Base-by-base conservation (phyloP, 2,888 invertebrate genomes). In the Drosophila monieri region DNA sequence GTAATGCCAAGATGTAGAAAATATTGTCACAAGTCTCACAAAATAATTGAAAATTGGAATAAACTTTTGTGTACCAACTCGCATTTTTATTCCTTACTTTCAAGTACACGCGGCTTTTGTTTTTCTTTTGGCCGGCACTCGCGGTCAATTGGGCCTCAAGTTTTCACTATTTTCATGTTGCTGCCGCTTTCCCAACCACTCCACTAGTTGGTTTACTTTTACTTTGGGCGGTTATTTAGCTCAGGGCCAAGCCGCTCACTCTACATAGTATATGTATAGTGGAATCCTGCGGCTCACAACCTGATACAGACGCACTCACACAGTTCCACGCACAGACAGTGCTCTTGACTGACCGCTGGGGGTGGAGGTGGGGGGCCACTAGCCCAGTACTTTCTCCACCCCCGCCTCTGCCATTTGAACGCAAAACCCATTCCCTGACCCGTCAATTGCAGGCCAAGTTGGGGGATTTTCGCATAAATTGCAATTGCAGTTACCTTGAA, bases 121-220 rank as follows among this genome's bases (percentile, higher is more conserved):
- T 80, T 69, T 74, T 78, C 64, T 77, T 88, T 60, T 52, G 52
- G 41, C 56, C 60, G 60, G 65, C 66, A 54, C 52, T 64, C 64
- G 81, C 71, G 88, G 88, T 87, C 72, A 80, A 80, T 80, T 88
- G 74, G 74, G 85, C 85, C 73, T 73, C 58, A 75, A 87, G 68
- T 77, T 86, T 77, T 48, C 77, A 81, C 60, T 84, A 77, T 77
- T 74, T 77, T 51, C 39, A 49, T 58, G 66, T 43, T 60, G 60
- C 48, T 65, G 46, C 58, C 52, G 18, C 60, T 56, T 21, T 53
- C 52, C 39, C 21, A 15, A 46, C 52, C 48, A 14, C 37, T 37
- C 47, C 52, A 14, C 25, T 25, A 21, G 47, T 51, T 57, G 49
- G 70, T 51, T 60, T 65, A 48, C 60, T 54, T 64, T 57, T 57